phyloP scores from a whole-genome alignment of 2,113 vertebrate species.

The Odocoileus virginianus region DNA sequence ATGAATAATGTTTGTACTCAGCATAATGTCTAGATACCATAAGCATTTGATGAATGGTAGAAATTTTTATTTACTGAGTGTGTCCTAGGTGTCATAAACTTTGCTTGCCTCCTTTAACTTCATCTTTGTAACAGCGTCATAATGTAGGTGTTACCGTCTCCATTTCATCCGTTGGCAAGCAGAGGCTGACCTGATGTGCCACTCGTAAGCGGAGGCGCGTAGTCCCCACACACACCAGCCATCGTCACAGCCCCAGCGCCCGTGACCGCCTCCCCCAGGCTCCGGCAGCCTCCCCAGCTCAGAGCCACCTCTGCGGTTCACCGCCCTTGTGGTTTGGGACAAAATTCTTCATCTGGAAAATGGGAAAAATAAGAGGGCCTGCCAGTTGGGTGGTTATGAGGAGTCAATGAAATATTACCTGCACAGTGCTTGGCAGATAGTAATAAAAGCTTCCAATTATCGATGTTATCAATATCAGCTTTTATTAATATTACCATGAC shows the following conservation, averaged over 20 bases:
- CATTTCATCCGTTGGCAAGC: neutral
- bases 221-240: neutral
- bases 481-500: neutral
- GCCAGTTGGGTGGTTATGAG: neutral
- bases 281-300: neutral
- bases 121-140: neutral
- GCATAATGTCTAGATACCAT: neutral
- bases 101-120: neutral
- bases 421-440: neutral
- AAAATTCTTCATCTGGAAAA: neutral
- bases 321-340: neutral
- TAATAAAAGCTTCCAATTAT: neutral
- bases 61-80: neutral
- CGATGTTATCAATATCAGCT: neutral
- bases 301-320: neutral
- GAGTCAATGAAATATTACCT: neutral
- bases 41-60: neutral
- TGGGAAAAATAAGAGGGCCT: neutral
- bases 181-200: neutral
- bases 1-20: neutral
- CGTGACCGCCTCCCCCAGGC: neutral
- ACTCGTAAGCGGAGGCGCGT: neutral
- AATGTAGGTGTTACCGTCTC: neutral
- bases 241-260: neutral
- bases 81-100: neutral